A percentile compares a stretch with the other conserved stretches of the same genome.
Conservation (phyloP, 2,888 invertebrate species). For the Euproctis similis region DNA sequence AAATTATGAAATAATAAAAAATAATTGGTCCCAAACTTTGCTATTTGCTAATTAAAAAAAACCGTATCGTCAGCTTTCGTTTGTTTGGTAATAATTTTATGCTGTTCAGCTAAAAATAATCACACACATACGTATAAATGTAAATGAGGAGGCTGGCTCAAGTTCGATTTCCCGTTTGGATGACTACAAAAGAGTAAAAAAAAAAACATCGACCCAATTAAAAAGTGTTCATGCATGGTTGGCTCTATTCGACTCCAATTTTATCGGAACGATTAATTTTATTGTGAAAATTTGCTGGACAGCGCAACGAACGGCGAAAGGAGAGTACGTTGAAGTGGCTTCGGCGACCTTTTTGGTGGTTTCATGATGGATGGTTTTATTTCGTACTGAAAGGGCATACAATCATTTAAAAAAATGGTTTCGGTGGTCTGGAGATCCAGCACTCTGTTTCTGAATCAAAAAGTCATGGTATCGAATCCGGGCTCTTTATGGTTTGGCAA, state of each 20-base stretch:
- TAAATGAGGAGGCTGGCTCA: constrained; percentile 37
- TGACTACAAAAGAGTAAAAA: constrained; percentile 58
- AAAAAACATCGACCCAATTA: constrained; percentile 70
- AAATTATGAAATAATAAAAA: too few relatives aligned
- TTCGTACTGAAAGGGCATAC: constrained; percentile 60
- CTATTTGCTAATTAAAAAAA: too few relatives aligned
- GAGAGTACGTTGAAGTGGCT: constrained; percentile 47
- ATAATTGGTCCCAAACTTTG: too few relatives aligned
- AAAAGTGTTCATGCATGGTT: constrained; percentile 72
- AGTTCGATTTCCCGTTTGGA: constrained; percentile 60
- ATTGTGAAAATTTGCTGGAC: constrained; percentile 73
- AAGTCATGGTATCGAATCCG: too few relatives aligned
- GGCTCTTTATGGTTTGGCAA: too few relatives aligned
- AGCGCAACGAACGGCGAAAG: constrained; percentile 68
- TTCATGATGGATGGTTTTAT: constrained; percentile 54
- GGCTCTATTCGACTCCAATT: constrained; percentile 64
- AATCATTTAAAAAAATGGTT: constrained; percentile 47
- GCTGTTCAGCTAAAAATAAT: too few relatives aligned
- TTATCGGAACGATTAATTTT: constrained; percentile 75
- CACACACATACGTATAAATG: constrained; percentile 15
- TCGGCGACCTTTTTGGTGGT: constrained; percentile 60
- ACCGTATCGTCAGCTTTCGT: too few relatives aligned
- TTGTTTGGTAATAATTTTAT: too few relatives aligned
- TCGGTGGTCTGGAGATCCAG: too few relatives aligned
- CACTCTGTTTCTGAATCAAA: too few relatives aligned